phyloP scores from a whole-genome alignment of 2,113 vertebrate genomes.

The Oplegnathus fasciatus region DNA sequence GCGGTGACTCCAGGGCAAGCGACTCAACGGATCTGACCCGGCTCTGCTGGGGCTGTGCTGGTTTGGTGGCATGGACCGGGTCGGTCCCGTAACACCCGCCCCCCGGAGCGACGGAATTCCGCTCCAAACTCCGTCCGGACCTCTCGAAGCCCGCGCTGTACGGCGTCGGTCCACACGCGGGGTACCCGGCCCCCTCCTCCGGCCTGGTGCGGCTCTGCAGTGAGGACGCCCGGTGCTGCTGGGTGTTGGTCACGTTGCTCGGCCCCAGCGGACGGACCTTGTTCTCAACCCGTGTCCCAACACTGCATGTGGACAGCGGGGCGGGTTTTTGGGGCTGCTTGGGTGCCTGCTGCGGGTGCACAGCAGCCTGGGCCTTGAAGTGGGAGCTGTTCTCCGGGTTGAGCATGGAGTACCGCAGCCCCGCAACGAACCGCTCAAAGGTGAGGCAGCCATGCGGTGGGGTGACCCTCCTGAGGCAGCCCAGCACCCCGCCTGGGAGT shows the following conservation, averaged over 20 bases:
- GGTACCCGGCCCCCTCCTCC: constrained; percentile 64
- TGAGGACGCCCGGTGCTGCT: constrained; percentile 71
- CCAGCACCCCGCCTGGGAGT: constrained; percentile 90
- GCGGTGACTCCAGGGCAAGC: constrained; percentile 80
- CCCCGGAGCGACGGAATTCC: constrained; percentile 62
- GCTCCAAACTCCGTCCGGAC: constrained; percentile 78
- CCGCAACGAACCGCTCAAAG: constrained; percentile 94
- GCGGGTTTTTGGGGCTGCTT: constrained; percentile 65
- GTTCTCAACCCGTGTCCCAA: constrained; percentile 66
- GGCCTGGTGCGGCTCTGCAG: constrained; percentile 67
- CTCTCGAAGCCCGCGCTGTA: constrained; percentile 74
- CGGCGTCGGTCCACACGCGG: constrained; percentile 54
- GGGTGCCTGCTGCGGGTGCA: constrained; percentile 61
- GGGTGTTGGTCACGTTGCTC: constrained; percentile 82
- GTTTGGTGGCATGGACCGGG: constrained; percentile 54
- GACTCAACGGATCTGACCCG: constrained; percentile 80
- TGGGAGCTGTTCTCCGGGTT: constrained; percentile 78
- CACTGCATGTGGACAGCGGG: constrained; percentile 58
- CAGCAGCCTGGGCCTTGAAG: constrained; percentile 66
- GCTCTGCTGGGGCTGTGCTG: constrained; percentile 67
- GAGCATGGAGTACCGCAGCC: constrained; percentile 90
- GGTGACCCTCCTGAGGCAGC: constrained; percentile 88
- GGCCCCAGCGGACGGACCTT: constrained; percentile 86
- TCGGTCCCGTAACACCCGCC: constrained; percentile 70
- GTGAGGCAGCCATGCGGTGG: constrained; percentile 93